Evolutionary conservation across 2,888 invertebrate genomes (phyloP).

Genomic region (Leptopilina myrica): DNA sequence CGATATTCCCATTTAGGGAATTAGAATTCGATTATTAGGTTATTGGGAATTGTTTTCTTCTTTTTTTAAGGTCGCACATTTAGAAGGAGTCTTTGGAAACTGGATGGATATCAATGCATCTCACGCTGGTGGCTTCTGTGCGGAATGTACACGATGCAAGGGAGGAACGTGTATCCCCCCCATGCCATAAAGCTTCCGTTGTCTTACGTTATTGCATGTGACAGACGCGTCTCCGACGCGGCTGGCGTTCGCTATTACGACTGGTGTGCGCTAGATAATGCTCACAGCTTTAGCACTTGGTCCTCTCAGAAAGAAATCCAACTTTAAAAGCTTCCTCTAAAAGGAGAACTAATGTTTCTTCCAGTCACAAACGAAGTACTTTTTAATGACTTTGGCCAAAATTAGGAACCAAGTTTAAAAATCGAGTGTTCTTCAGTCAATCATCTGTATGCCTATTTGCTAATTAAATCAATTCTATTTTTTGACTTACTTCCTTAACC

Average conservation of each 20-base stretch:
- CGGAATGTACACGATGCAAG: conserved; percentile 37
- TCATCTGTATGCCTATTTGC: too few relatives aligned
- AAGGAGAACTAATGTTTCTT: too few relatives aligned
- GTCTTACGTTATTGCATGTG: conserved; percentile 70
- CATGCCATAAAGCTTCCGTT: conserved; percentile 64
- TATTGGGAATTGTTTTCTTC: conserved; percentile 13
- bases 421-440: too few relatives aligned
- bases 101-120: conserved; percentile 46
- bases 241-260: conserved; percentile 34
- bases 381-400: too few relatives aligned
- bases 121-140: conserved; percentile 44
- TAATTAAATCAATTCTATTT: too few relatives aligned
- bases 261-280: conserved; percentile 10
- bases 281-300: conserved; percentile 30
- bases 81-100: background rate
- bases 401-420: too few relatives aligned
- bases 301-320: conserved; percentile 29
- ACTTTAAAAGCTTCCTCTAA: background rate
- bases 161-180: conserved; percentile 41
- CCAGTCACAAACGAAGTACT: too few relatives aligned
- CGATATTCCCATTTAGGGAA: background rate
- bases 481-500: too few relatives aligned
- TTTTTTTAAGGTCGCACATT: conserved; percentile 5
- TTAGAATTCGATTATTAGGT: conserved; percentile 5
- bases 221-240: conserved; percentile 64